A percentile compares a stretch with the other conserved stretches of the same genome.
phyloP scores from a whole-genome alignment of 1,140 invertebrate genomes.

The Glossosoma conforme region DNA sequence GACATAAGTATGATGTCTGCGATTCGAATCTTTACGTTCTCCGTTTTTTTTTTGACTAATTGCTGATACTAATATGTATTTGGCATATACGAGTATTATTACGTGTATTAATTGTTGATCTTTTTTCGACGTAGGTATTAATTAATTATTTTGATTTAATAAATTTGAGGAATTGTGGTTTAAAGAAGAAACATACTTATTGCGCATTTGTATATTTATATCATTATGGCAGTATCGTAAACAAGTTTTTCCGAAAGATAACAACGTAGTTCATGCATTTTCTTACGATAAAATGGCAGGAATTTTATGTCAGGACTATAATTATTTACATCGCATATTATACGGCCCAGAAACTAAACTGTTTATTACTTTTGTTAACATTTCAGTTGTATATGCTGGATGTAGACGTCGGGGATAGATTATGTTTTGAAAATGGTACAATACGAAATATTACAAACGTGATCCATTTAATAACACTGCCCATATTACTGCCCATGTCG shows the following conservation, averaged over 20 bases:
- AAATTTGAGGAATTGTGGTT: background rate
- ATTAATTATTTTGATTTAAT: background rate
- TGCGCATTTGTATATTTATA: background rate
- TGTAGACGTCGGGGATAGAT: background rate
- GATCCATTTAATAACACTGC: too few relatives aligned
- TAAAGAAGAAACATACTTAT: conserved; percentile 1
- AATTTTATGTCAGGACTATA: conserved; percentile 6
- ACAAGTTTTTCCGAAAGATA: conserved; percentile 6
- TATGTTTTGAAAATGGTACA: too few relatives aligned
- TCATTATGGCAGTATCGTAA: background rate
- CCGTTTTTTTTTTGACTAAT: too few relatives aligned
- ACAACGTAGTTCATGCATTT: conserved; percentile 3
- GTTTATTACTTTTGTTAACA: background rate
- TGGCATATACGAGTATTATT: too few relatives aligned
- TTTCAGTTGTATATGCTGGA: conserved; percentile 1
- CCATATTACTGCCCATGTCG: too few relatives aligned
- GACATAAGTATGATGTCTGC: too few relatives aligned
- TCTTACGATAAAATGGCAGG: conserved; percentile 6
- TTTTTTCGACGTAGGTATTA: too few relatives aligned
- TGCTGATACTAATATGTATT: too few relatives aligned
- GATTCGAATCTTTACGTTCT: too few relatives aligned
- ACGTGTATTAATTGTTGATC: too few relatives aligned
- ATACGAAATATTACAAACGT: too few relatives aligned
- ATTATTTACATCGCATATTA: conserved; percentile 4
- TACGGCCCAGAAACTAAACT: conserved; percentile 6